Percentiles rank a stretch among this genome's conserved stretches.
Conservation (phyloP, 2,888 invertebrate species). For the Ichneumon xanthorius region DNA sequence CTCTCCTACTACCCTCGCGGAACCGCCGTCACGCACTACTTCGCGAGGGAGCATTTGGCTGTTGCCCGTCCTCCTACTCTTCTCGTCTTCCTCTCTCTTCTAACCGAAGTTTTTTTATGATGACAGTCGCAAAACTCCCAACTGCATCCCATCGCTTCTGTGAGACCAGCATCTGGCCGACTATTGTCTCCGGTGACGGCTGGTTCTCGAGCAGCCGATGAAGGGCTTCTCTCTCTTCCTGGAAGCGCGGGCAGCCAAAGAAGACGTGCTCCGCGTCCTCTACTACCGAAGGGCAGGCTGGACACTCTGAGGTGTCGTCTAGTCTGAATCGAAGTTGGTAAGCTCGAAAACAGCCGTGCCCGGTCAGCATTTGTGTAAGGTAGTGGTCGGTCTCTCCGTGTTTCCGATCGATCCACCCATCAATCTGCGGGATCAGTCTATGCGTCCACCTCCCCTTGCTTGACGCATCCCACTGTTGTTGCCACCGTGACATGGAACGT, state of each 20-base stretch:
- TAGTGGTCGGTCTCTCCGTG: conserved; percentile 27
- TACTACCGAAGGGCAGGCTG: conserved; percentile 29
- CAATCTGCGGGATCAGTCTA: conserved; percentile 36
- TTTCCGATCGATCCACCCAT: conserved; percentile 9
- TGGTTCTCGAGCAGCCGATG: too few species aligned
- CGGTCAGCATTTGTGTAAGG: conserved; percentile 19
- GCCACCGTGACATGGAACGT: too few species aligned
- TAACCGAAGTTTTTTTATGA: conserved; percentile 9
- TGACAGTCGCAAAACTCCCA: conserved; percentile 1
- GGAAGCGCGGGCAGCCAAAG: too few species aligned
- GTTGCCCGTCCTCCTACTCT: too few species aligned
- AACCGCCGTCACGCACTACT: too few species aligned
- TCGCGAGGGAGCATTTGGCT: too few species aligned
- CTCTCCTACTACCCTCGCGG: too few species aligned
- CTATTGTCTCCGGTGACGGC: too few species aligned
- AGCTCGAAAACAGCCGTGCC: conserved; percentile 15
- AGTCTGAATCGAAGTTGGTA: conserved; percentile 41
- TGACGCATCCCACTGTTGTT: conserved; percentile 44
- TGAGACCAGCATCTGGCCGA: too few species aligned
- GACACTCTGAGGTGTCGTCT: conserved; percentile 52
- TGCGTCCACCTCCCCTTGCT: conserved; percentile 63
- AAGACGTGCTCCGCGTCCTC: conserved; percentile 67
- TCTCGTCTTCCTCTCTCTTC: too few species aligned
- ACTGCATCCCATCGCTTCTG: conserved; percentile 1
- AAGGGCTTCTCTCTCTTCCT: too few species aligned